A percentile compares a stretch with the other conserved stretches of the same genome.
phyloP scores from a whole-genome alignment of 2,888 invertebrate species.

The Zonitis immaculata region DNA sequence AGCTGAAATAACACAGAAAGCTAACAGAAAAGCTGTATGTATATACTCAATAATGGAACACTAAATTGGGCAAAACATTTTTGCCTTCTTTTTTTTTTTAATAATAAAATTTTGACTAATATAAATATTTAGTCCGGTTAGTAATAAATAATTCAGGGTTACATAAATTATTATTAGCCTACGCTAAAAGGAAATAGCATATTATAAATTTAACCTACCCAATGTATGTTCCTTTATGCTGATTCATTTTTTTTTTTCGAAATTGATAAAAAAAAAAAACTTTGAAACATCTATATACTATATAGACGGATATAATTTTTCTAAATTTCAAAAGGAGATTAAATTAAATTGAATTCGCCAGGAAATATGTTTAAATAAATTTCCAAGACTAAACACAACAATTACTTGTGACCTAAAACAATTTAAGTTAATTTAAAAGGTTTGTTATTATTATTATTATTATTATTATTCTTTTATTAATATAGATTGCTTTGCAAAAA shows the following conservation, averaged over 20 bases:
- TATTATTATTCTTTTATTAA: too few species aligned
- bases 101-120: background rate
- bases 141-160: slow-evolving; percentile 20
- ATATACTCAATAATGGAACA: too few species aligned
- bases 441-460: too few species aligned
- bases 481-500: too few species aligned
- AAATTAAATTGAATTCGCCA: background rate
- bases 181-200: slow-evolving; percentile 24
- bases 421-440: too few species aligned
- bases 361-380: too few species aligned
- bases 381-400: too few species aligned
- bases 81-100: too few species aligned
- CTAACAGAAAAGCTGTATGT: too few species aligned
- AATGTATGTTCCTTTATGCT: slow-evolving; percentile 6
- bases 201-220: slow-evolving; percentile 23
- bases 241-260: slow-evolving; percentile 7
- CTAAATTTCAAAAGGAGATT: background rate
- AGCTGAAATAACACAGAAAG: too few species aligned
- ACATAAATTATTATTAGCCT: slow-evolving; percentile 19
- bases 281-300: too few species aligned
- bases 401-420: too few species aligned
- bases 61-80: background rate
- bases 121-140: slow-evolving; percentile 4
- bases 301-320: background rate
- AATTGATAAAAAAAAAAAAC: background rate